Base-by-base conservation (phyloP, 2,113 vertebrate species). In the Egretta garzetta region DNA sequence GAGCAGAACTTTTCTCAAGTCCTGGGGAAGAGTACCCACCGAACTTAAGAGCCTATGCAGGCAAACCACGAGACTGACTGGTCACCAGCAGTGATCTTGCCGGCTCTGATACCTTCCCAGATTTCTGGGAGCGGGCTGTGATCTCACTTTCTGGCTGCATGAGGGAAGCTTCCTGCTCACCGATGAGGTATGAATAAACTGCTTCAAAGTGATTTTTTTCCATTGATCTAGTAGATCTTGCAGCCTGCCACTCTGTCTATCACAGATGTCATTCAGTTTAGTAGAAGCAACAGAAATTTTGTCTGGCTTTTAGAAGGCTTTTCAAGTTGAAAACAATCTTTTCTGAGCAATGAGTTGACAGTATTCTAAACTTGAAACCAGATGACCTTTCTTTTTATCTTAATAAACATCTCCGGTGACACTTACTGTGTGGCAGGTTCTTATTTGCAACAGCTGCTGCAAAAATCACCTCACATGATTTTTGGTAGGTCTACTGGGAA, bases 61-160 rank as follows among this genome's bases (percentile, higher is more conserved):
- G 41, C 9, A 63, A 47, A 12, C 32, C 26, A 28, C 0, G 2
- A 55, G 86, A 50, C 5, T 79, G 52, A 43, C 21, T 27, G 35
- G 17, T 24, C 66, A 35, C 14, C 7, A 68, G 20, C 17, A 60
- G 26, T 35, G n/a, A 75, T 45, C 9, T 75, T 55, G 55, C 4
- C n/a, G 66, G 8, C 26, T 55, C 37, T 67, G 27, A 49, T 18
- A 30, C 6, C 6, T 47, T 12, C 41, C 26, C 14, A 82, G 26
- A 12, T 64, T 85, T 41, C 37, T 28, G 5, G 10, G 22, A 58
- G 16, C 0, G 0, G 21, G 4, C 18, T 89, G 33, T 1, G 4
- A 41, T 73, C 21, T 59, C 26, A 13, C 24, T 23, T 84, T 88
- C 53, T 49, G 58, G 21, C 9, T 64, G 35, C 70, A 4, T 20